Evolutionary conservation across 2,797 vertebrate genomes (phyloP).

Genomic region (Enteromius viviparus): DNA sequence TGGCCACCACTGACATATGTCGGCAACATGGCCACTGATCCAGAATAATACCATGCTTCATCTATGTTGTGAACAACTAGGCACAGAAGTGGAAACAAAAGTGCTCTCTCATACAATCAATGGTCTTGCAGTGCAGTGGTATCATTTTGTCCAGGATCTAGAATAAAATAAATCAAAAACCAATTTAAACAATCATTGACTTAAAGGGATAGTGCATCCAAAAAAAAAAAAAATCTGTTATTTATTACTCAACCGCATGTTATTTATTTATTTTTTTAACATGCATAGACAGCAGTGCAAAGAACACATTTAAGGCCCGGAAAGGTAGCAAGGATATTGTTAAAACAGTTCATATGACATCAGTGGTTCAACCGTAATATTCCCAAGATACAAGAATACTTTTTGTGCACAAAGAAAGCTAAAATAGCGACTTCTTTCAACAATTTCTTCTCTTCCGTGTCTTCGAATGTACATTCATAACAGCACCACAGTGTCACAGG

Average conservation of each 20-base stretch:
- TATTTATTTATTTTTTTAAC: neutral
- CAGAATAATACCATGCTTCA: constrained; percentile 54
- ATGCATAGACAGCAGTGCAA: neutral
- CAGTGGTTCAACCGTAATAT: neutral
- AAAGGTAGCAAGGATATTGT: neutral
- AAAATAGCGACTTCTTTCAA: no score
- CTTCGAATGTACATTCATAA: no score
- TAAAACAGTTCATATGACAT: neutral
- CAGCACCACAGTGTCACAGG: no score
- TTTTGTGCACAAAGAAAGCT: no score
- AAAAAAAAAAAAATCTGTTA: neutral
- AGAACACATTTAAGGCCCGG: neutral
- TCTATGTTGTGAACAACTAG: constrained; percentile 44
- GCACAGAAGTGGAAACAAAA: constrained; percentile 29
- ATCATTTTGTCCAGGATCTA: neutral
- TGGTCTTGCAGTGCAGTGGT: neutral
- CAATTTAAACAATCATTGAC: neutral
- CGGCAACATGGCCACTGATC: constrained; percentile 54
- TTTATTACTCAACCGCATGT: neutral
- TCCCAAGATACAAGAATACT: no score
- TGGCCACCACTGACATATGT: constrained; percentile 60
- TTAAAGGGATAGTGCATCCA: neutral
- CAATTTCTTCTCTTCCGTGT: no score
- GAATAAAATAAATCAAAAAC: neutral
- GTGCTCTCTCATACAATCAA: neutral